These are phyloP conservation scores for Ophraella communa DNA, from an alignment of 2,888 invertebrate genomes.

Conservation along the genomic window DNA sequence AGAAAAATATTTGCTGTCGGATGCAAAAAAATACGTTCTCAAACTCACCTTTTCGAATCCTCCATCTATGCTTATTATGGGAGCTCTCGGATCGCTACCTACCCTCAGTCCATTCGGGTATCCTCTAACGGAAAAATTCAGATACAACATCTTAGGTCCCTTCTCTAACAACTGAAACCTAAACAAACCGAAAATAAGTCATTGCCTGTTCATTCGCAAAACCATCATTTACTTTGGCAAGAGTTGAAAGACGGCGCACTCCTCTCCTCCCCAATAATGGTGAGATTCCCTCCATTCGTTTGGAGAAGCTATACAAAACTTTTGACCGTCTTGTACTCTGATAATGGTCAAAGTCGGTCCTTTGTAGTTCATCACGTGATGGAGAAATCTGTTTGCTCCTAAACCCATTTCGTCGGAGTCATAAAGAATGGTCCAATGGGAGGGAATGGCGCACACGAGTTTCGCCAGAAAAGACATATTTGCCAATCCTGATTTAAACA, in stretches of 20 bases:
- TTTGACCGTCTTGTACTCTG: constrained; percentile 66
- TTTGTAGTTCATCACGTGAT: constrained; percentile 83
- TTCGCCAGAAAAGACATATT: constrained; percentile 66
- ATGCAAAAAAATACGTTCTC: not conserved
- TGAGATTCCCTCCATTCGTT: constrained; percentile 87
- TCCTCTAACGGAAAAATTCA: constrained; percentile 83
- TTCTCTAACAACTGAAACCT: constrained; percentile 67
- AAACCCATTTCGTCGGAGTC: constrained; percentile 84
- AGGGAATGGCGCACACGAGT: constrained; percentile 71
- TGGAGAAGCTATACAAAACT: constrained; percentile 79
- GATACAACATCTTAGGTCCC: constrained; percentile 80
- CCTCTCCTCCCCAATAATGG: constrained; percentile 83
- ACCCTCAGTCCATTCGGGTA: constrained; percentile 85
- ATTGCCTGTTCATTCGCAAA: not conserved
- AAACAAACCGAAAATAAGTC: constrained; percentile 25
- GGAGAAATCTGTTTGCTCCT: constrained; percentile 84
- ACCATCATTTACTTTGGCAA: constrained; percentile 68
- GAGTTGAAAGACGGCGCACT: constrained; percentile 78
- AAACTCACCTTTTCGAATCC: constrained; percentile 69
- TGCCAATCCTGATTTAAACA: constrained; percentile 45
- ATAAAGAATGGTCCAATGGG: constrained; percentile 87
- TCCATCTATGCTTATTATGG: constrained; percentile 75
- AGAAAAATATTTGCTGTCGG: no score
- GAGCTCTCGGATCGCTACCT: constrained; percentile 80
- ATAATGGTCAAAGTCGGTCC: constrained; percentile 71